phyloP scores from a whole-genome alignment of 2,113 vertebrate species.

The Thomomys bottae region DNA sequence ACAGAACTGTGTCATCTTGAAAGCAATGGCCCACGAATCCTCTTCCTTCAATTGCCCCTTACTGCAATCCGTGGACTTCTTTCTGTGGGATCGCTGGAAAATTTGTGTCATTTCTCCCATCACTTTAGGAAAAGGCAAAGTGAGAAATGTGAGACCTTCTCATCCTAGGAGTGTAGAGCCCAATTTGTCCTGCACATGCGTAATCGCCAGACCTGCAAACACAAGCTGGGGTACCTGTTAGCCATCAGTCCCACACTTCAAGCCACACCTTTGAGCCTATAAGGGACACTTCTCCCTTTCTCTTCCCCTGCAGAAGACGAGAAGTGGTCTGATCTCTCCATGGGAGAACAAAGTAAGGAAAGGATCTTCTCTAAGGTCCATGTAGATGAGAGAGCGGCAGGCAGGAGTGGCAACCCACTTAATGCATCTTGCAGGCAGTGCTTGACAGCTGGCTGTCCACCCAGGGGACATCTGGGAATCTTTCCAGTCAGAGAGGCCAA shows the following conservation, averaged over 20 bases:
- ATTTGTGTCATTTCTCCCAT: too few relatives aligned
- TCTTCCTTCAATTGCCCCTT: too few relatives aligned
- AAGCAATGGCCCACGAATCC: not conserved
- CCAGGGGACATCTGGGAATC: not conserved
- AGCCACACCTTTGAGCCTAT: not conserved
- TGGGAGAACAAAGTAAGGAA: not conserved
- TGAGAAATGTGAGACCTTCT: not conserved
- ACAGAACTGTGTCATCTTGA: not conserved
- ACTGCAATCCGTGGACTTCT: not conserved
- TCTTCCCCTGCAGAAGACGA: not conserved
- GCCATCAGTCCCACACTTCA: too few relatives aligned
- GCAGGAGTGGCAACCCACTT: too few relatives aligned
- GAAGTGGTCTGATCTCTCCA: not conserved
- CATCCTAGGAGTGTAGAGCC: too few relatives aligned
- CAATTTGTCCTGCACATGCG: not conserved
- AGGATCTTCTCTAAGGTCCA: too few relatives aligned
- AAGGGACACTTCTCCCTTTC: not conserved
- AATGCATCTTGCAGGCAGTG: not conserved
- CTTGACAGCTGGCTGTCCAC: too few relatives aligned
- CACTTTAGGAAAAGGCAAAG: not conserved
- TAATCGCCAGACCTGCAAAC: not conserved
- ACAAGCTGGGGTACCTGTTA: not conserved
- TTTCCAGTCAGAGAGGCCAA: not conserved
- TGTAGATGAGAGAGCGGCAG: too few relatives aligned
- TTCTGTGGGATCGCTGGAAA: not conserved